A percentile compares a stretch with the other conserved stretches of the same genome.
phyloP scores from a whole-genome alignment of 2,113 vertebrate species.

The Actinemys pallida region DNA sequence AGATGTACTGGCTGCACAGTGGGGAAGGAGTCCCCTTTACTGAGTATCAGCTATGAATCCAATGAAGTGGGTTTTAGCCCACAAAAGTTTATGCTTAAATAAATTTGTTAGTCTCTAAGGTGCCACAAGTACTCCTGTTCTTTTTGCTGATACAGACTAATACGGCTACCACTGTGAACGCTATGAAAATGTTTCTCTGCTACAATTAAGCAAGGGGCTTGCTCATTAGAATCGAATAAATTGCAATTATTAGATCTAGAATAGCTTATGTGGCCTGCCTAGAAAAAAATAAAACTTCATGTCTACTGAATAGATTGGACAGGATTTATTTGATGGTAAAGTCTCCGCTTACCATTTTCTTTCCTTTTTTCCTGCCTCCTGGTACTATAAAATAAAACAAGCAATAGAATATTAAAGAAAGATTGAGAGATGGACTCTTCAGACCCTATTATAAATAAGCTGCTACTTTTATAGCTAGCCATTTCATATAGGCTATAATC shows the following conservation, averaged over 20 bases:
- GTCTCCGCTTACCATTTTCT: constrained; percentile 2
- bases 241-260: not conserved
- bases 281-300: constrained; percentile 8
- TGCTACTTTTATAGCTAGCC: not conserved
- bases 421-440: not conserved
- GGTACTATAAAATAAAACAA: not conserved
- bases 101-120: too few species aligned
- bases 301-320: not conserved
- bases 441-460: constrained; percentile 29
- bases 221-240: not conserved
- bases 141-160: too few species aligned
- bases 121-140: too few species aligned
- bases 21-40: not conserved
- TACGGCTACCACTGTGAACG: not conserved
- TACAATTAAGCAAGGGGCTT: not conserved
- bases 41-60: not conserved
- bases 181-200: not conserved
- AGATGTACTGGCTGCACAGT: not conserved
- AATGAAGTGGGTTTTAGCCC: too few species aligned
- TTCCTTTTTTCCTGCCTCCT: not conserved
- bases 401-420: not conserved
- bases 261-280: not conserved
- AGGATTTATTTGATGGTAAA: not conserved
- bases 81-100: too few species aligned
- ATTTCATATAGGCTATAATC: not conserved